Evolutionary conservation across 2,888 invertebrate species (phyloP).

Genomic region (Marronus borbonicus): DNA sequence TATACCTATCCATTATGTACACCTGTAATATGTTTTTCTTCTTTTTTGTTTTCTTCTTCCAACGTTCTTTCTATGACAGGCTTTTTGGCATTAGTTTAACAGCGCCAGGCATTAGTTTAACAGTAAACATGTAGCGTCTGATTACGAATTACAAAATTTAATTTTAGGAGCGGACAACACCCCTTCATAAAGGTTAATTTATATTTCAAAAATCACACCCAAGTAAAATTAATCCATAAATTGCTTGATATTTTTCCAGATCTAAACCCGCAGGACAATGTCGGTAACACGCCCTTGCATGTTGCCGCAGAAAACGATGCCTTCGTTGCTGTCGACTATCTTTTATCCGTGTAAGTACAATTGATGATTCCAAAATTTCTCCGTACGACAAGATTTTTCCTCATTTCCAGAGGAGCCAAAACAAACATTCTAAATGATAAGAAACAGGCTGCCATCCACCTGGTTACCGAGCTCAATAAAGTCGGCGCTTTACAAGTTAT

Average conservation of each 20-base stretch:
- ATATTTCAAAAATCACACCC: too few species aligned
- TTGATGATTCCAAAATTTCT: neutral
- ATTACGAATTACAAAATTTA: too few species aligned
- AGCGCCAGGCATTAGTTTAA: too few species aligned
- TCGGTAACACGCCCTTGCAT: slow-evolving; percentile 88
- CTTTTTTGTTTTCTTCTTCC: too few species aligned
- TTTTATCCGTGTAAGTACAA: slow-evolving; percentile 80
- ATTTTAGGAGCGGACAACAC: too few species aligned
- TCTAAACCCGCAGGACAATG: slow-evolving; percentile 80
- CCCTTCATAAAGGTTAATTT: too few species aligned
- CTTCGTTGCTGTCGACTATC: slow-evolving; percentile 80
- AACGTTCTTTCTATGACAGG: too few species aligned
- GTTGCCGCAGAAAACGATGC: slow-evolving; percentile 84
- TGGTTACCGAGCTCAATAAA: slow-evolving; percentile 86
- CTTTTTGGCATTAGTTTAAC: too few species aligned
- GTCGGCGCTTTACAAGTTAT: slow-evolving; percentile 80
- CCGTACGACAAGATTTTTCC: neutral
- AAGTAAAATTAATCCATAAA: too few species aligned
- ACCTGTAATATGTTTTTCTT: too few species aligned
- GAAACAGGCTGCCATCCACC: slow-evolving; percentile 84
- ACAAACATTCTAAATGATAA: slow-evolving; percentile 82
- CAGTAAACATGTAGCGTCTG: too few species aligned
- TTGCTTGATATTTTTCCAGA: slow-evolving; percentile 72
- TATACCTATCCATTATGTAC: too few species aligned
- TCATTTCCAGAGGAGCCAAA: slow-evolving; percentile 77